Evolutionary conservation across 2,113 vertebrate genomes (phyloP).

Genomic region (Sialia sialis): DNA sequence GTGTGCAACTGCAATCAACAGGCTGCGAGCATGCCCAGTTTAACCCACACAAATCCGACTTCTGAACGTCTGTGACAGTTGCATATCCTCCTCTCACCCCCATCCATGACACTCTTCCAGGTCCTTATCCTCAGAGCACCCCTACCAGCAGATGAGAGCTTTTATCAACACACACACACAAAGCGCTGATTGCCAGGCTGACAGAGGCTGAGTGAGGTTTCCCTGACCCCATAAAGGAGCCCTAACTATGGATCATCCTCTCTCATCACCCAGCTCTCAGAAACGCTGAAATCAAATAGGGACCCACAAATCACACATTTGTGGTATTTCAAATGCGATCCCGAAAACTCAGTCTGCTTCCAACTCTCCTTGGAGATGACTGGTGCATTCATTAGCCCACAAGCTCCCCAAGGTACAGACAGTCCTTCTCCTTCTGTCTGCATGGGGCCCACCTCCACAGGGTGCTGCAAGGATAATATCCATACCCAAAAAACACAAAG

Average conservation of each 20-base stretch:
- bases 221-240: fast-evolving
- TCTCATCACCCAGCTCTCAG: neutral
- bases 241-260: neutral
- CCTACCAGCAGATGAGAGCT: neutral
- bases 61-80: neutral
- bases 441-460: neutral
- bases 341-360: neutral
- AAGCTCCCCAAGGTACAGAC: slow-evolving; percentile 18
- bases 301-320: neutral
- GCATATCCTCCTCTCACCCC: slow-evolving; percentile 46
- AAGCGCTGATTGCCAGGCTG: neutral
- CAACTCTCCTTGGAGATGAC: neutral
- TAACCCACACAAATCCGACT: slow-evolving; percentile 60
- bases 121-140: slow-evolving; percentile 49
- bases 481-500: neutral
- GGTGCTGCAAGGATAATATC: neutral
- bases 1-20: slow-evolving; percentile 38
- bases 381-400: neutral
- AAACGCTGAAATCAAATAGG: neutral
- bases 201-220: neutral
- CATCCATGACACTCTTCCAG: slow-evolving; percentile 15
- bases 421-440: neutral
- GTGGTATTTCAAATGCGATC: neutral
- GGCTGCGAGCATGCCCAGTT: slow-evolving; percentile 44
- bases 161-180: neutral